Base-by-base conservation (phyloP, 2,888 invertebrate species). In the Melieria crassipennis region DNA sequence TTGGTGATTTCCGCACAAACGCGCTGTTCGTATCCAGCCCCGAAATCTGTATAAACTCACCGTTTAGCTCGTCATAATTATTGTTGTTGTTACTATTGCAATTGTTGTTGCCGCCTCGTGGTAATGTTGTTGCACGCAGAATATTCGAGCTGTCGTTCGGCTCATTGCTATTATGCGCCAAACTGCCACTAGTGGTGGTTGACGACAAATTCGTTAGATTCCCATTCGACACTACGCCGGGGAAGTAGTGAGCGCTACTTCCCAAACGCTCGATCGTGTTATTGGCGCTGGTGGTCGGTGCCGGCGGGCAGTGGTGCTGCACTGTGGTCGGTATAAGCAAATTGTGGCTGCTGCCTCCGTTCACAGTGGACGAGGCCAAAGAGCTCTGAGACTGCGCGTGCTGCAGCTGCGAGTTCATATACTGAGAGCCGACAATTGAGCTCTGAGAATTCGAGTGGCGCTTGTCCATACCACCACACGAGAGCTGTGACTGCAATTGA, bases 51-150 rank as follows among this genome's bases (percentile, higher is more conserved):
- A 90, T 90, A 47, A 91, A 89, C 78, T 91, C 91, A 5, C 89
- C 86, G 4, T 79, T 81, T 46, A 84, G 82, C 13, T 84, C 84
- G 58, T 80, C 82, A 71, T 82, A 89, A 87, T 68, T 89, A 87
- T 82, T 89, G 87, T 83, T 89, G 80, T 75, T 88, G 55, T n/a
- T n/a, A n/a, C 42, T 88, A 48, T 73, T 63, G 13, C 48, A 48
- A 69, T 70, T 72, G 46, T 69, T 57, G 13, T 67, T 72, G 67
- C 69, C 70, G 78, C 93, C 93, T 73, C 93, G 89, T 0, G 94
- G 93, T 65, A 93, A 84, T 1, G 94, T 94, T 42, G 92, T 91
- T 1, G 93, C 92, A 56, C 93, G 85, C 55, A 80, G 43, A 69
- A 79, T 75, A 66, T 74, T 74, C 48, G 75, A 78, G 60, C 76